These are phyloP conservation scores for Girardinichthys multiradiatus DNA, from an alignment of 2,113 vertebrate species.

Conservation along the genomic window DNA sequence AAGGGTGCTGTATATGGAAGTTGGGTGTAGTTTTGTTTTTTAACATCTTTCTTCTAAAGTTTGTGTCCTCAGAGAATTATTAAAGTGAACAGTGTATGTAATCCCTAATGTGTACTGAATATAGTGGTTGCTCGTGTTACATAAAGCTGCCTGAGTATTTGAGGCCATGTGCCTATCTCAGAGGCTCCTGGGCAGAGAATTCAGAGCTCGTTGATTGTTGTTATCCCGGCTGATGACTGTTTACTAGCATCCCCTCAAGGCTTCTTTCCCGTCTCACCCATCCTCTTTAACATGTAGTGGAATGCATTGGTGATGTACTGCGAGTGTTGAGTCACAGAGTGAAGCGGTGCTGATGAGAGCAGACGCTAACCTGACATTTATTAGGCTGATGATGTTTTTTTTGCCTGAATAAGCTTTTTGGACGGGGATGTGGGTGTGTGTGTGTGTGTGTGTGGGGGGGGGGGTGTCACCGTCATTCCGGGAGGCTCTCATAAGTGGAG, in stretches of 20 bases:
- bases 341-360: constrained; percentile 26
- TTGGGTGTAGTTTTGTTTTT: too few species aligned
- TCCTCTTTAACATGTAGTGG: constrained; percentile 26
- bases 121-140: neutral
- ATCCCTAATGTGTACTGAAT: too few species aligned
- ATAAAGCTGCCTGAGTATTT: neutral
- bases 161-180: neutral
- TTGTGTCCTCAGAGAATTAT: too few species aligned
- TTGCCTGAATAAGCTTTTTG: constrained; percentile 27
- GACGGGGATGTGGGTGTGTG: constrained; percentile 5
- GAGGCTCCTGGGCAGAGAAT: neutral
- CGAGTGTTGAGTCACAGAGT: constrained; percentile 33
- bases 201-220: neutral
- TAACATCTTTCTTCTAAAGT: too few species aligned
- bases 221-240: neutral
- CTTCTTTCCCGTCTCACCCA: neutral
- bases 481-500: constrained; percentile 21
- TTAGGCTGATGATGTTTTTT: constrained; percentile 28
- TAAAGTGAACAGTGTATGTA: too few species aligned
- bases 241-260: constrained; percentile 13
- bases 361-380: constrained; percentile 47
- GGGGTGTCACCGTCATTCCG: constrained; percentile 26
- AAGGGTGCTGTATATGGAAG: too few species aligned
- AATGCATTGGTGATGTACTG: constrained; percentile 3
- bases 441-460: neutral